Evolutionary conservation across 2,797 vertebrate species (phyloP).

Genomic region (Pangasius sanitwongsei): DNA sequence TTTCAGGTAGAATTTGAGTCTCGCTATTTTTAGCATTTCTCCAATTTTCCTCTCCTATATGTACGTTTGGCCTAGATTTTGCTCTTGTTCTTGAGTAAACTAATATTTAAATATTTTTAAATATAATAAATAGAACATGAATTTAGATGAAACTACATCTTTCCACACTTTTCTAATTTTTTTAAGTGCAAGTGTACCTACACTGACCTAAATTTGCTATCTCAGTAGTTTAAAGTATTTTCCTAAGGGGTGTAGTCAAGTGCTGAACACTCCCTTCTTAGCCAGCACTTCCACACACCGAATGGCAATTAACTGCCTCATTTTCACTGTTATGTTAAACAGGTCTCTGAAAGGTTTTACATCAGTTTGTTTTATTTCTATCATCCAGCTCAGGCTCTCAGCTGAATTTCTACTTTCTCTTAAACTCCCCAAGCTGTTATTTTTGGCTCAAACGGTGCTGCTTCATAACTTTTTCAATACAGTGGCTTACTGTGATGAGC

Average conservation of each 20-base stretch:
- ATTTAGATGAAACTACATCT: not conserved
- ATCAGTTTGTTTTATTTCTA: not conserved
- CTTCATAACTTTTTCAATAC: not conserved
- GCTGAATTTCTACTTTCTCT: not conserved
- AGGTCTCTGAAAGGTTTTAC: conserved; percentile 2
- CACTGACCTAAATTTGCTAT: not conserved
- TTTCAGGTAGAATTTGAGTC: not conserved
- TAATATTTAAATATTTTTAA: not conserved
- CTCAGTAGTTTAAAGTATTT: not conserved
- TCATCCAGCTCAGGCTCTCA: not conserved
- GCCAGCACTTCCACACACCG: not conserved
- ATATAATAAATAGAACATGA: not conserved
- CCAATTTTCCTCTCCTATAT: not conserved
- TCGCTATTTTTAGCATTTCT: not conserved
- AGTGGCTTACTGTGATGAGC: not conserved
- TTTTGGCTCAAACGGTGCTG: not conserved
- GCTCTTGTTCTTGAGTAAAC: not conserved
- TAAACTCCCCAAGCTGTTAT: not conserved
- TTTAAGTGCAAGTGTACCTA: not conserved
- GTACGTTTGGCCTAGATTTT: not conserved
- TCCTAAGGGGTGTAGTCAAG: not conserved
- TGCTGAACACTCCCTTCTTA: no score
- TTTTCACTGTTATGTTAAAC: not conserved
- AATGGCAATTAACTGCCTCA: not conserved
- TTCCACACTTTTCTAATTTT: not conserved